Base-by-base conservation (phyloP, 2,888 invertebrate genomes). In the Pinctada fucata region DNA sequence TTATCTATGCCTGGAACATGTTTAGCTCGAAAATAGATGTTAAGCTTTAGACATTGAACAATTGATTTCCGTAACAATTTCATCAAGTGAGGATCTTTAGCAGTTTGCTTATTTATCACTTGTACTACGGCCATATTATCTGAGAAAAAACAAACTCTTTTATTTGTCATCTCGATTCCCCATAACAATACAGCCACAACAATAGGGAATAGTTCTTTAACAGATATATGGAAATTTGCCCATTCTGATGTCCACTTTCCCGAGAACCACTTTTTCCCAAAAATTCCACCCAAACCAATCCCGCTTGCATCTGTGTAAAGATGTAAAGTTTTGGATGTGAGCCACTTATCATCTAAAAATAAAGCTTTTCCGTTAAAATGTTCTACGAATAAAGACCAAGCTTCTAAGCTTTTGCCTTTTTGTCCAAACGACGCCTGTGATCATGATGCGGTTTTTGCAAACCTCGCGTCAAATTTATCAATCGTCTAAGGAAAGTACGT, bases 1-100 rank as follows among this genome's bases (percentile, higher is more conserved):
- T 82, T 82, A 10, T 47, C 3, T 13, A 65, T 3, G 16, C 80
- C 80, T 68, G 75, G 64, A 2, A 79, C 16, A 75, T 79, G 76
- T 67, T 67, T 66, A 31, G 78, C 79, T 52, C 67, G 58, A 66
- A 79, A 76, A 6, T 74, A 65, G 58, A 82, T 76, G 49, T 79
- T 82, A 48, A 64, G 51, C n/a, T 67, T 66, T 31, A 79, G 4
- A 13, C 13, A 58, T 3, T 13, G 66, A 50, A 75, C 67, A 47
- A 75, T 52, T 8, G 75, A 48, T 5, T 74, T 63, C 3, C 79
- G 67, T 50, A 79, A 31, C 10, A 76, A 58, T 45, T 45, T 51
- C 79, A 79, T 76, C 1, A 79, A 5, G 5, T 10, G 6, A 3
- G 13, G 58, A 31, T 76, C 69, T 48, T 76, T 76, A 8, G 76